phyloP scores from a whole-genome alignment of 2,113 vertebrate species.

The Apteryx owenii region DNA sequence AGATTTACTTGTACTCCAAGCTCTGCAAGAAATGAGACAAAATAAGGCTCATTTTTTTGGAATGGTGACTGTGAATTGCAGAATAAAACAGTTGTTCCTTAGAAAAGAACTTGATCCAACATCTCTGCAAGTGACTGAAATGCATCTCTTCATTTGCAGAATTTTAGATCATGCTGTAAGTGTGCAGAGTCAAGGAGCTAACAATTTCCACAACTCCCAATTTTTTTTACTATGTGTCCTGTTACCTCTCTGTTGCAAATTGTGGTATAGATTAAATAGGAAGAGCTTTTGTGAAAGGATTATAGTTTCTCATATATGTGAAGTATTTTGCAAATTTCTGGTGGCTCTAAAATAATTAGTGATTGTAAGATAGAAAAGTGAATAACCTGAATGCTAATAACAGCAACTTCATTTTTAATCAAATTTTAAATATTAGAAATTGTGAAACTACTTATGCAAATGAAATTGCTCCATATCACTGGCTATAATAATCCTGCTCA shows the following conservation, averaged over 20 bases:
- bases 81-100: background rate
- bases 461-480: background rate
- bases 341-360: conserved; percentile 27
- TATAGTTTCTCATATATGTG: background rate
- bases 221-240: background rate
- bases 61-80: background rate
- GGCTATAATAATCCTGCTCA: conserved; percentile 16
- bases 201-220: background rate
- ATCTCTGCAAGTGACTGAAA: background rate
- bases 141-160: background rate
- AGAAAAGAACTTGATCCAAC: background rate
- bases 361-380: background rate
- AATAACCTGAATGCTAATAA: conserved; percentile 15
- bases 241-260: background rate
- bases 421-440: conserved; percentile 31
- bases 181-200: background rate
- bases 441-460: conserved; percentile 14
- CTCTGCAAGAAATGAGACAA: background rate
- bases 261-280: background rate
- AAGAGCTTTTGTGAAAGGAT: background rate
- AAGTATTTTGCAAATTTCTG: background rate
- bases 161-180: background rate
- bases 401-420: background rate
- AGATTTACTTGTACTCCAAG: background rate
- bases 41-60: background rate